Evolutionary conservation across 2,797 vertebrate genomes (phyloP).

Genomic region (Enteromius thamalakanensis): DNA sequence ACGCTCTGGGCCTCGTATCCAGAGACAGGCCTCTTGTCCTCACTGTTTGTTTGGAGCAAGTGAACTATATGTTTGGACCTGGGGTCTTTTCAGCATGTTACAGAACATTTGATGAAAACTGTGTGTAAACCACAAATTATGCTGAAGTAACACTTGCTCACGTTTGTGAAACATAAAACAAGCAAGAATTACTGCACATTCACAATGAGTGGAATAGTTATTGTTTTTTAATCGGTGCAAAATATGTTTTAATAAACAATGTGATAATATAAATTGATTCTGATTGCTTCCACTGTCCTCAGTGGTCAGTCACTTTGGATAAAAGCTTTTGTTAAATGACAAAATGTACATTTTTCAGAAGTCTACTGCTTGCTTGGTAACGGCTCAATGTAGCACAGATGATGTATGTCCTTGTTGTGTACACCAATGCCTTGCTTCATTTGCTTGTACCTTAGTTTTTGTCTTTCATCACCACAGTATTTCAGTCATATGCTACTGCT

Average conservation of each 20-base stretch:
- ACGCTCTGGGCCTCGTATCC: slow-evolving; percentile 1
- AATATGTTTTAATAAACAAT: not conserved
- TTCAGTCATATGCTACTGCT: slow-evolving; percentile 36
- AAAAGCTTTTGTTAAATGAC: too few relatives aligned
- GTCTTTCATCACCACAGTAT: slow-evolving; percentile 15
- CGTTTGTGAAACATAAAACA: not conserved
- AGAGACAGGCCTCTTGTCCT: not conserved
- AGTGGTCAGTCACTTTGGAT: too few relatives aligned
- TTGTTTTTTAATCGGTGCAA: not conserved
- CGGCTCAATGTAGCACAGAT: not conserved
- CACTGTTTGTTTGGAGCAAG: not conserved
- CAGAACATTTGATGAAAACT: not conserved
- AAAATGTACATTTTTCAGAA: not conserved
- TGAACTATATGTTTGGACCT: slow-evolving; percentile 14
- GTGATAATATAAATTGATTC: not conserved
- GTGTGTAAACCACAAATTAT: not conserved
- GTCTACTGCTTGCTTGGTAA: not conserved
- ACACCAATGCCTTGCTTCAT: not conserved
- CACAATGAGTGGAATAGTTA: not conserved
- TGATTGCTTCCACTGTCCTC: too few relatives aligned
- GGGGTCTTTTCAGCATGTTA: not conserved
- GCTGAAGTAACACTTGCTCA: not conserved
- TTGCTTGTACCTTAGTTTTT: not conserved
- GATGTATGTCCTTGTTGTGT: not conserved
- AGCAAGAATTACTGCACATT: not conserved